Base-by-base conservation (phyloP, 2,888 invertebrate genomes). In the Prenolepis imparis region DNA sequence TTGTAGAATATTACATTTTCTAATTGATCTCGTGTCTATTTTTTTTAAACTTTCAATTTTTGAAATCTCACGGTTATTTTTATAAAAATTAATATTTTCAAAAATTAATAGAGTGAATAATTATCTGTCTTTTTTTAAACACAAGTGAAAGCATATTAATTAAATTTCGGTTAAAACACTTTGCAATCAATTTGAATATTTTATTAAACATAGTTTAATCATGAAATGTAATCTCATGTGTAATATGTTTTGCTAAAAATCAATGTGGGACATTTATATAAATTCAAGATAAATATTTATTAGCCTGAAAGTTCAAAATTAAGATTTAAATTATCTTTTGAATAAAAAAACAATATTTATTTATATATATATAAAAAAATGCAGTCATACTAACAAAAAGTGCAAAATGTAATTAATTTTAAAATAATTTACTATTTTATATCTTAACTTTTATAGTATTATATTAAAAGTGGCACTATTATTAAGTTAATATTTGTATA, bases 241-340 rank as follows among this genome's bases (percentile, higher is more conserved):
- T n/a, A 70, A 55, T 3, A 2, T 57, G 21, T 52, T 55, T 32
- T 15, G 15, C 32, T 70, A 24, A 72, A 11, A 36, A 21, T 39
- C 9, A 15, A 52, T 52, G 9, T 55, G 24, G 8, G 55, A 70
- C 3, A 55, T 70, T 44, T 21, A 70, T 70, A 36, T 52, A 21
- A 68, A 21, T 70, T 52, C 15, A 4, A 52, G n/a, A 70, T 70
- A 70, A 52, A 70, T 70, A 55, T 55, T 21, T 70, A 15, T 1
- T 21, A 70, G 21, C 9, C 9, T 21, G 8, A 36, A 55, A 8
- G n/a, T n/a, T 3, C 28, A 68, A 68, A 48, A 32, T n/a, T 28
- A 67, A 11, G n/a, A 48, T 41, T 24, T 24, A 48, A 11, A 6
- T 64, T 36, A 68, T 52, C 18, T 52, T 36, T 44, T 2, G 12